Evolutionary conservation across 1,140 invertebrate genomes (phyloP), one percentile per base, ranked within the genome.

Genomic region (Bombyx mandarina): DNA sequence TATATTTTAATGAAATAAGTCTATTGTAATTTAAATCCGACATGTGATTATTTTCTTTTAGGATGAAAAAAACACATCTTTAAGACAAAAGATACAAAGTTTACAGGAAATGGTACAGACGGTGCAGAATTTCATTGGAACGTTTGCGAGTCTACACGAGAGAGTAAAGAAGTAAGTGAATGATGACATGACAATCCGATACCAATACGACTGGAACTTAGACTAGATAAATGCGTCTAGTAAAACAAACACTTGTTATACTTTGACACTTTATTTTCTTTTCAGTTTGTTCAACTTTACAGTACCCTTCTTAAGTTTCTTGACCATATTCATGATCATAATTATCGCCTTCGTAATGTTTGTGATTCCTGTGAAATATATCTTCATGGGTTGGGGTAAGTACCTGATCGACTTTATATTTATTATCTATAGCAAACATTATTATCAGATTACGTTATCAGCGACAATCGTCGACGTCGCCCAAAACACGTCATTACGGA

Each of bases 211-310:
- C 26, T 3, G 26, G 26, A 5, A 35, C 26, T 5, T 35, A 35
- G 26, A 35, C 26, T 35, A 35, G 26, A 35, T 35, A 1, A 35
- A 35, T 35, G 1, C 26, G 4, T 3, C 26, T 35, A 35, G 26
- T 35, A 35, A 35, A 35, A 5, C 26, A 3, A 35, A 35, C 12
- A 18, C 12, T 18, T 18, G 12, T 18, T 1, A 35, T 2, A 5
- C 26, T 47, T 47, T 47, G n/a, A 10, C n/a, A 12, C 2, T 54
- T n/a, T 54, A 45, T 45, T 67, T 58, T 57, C 53, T 74, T 69
- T 91, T 59, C 88, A 97, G 95, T 84, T 95, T 97, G 52, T 97
- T 98, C 86, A 98, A 98, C 79, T 99, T 99, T 86, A 96, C 96
- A 35, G 95, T 99, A 43, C 97, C 98, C 9, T 99, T 97, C 88